Evolutionary conservation across 2,797 vertebrate species (phyloP).

Genomic region (Anableps anableps): DNA sequence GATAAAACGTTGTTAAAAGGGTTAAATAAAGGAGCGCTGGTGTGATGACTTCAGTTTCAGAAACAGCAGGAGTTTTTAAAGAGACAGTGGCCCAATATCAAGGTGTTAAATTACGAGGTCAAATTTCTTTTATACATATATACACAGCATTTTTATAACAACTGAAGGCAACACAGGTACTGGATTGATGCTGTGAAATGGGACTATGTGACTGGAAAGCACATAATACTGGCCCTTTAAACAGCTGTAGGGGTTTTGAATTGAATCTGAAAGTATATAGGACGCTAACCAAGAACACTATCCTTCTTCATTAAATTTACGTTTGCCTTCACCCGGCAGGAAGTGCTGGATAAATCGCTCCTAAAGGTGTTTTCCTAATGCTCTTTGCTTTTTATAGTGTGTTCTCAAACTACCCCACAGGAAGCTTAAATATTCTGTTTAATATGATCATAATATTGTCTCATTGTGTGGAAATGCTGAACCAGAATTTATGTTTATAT

Average conservation of each 20-base stretch:
- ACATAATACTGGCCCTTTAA: too few relatives aligned
- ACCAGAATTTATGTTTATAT: constrained; percentile 33
- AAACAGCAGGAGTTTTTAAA: too few relatives aligned
- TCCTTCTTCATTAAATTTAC: constrained; percentile 19
- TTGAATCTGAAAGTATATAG: constrained; percentile 10
- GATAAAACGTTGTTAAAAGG: too few relatives aligned
- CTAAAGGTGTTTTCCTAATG: constrained; percentile 41
- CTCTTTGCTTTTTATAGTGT: constrained; percentile 34
- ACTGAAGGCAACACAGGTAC: too few relatives aligned
- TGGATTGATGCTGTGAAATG: too few relatives aligned
- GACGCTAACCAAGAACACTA: constrained; percentile 8
- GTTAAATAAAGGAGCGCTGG: too few relatives aligned
- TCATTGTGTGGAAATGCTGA: constrained; percentile 28
- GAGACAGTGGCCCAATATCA: too few relatives aligned
- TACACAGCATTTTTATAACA: too few relatives aligned
- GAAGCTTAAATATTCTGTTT: constrained; percentile 24
- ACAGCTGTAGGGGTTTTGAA: constrained; percentile 17
- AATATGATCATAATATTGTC: constrained; percentile 11
- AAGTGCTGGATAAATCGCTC: constrained; percentile 15
- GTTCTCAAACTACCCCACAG: constrained; percentile 9
- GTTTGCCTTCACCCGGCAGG: constrained; percentile 30
- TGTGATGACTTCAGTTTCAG: too few relatives aligned
- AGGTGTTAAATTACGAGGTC: too few relatives aligned
- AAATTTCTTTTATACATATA: too few relatives aligned
- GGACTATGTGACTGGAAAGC: too few relatives aligned